Evolutionary conservation across 2,113 vertebrate species (phyloP), one percentile per base, ranked within the genome.

Genomic region (Aplodontia rufa): DNA sequence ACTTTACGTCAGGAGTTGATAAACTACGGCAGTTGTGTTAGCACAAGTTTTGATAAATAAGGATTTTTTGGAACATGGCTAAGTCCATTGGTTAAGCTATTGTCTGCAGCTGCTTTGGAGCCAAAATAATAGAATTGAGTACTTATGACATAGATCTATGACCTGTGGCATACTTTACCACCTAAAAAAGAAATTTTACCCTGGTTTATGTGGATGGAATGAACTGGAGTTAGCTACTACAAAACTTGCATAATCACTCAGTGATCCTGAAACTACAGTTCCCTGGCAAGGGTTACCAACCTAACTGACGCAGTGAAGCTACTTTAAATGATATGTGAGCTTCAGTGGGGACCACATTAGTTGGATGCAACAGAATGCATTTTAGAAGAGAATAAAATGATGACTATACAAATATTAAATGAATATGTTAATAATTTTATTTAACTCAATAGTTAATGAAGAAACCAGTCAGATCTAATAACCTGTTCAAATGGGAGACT

Each of bases 361-460:
- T 62, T 53, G 28, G 58, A 55, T 62, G 0, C 42, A 83, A 60
- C 24, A 60, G 58, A 26, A 60, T 60, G 24, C 9, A 60, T 90
- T 94, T 78, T 60, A 80, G 86, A n/a, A 79, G 28, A 83, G 20
- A n/a, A 55, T 35, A 94, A 95, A 89, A 91, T 47, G 53, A 89
- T 42, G n/a, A 91, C 24, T 81, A 47, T 60, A 24, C n/a, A 64
- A 80, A 81, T 32, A 72, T 28, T 71, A 84, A 93, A 69, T 66
- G 35, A 83, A 88, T 2, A 79, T 4, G 19, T 42, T 32, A 91
- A 76, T 53, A 32, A 60, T 95, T 93, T 94, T 95, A 79, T 37
- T 91, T 93, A 75, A 79, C 45, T 85, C 53, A 45, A 1, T 55
- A 82, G 81, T 90, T 62, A 95, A 91, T 92, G n/a, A 62, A 8